Conservation (phyloP, 1,140 invertebrate species). For the Dendroctonus ponderosae region DNA sequence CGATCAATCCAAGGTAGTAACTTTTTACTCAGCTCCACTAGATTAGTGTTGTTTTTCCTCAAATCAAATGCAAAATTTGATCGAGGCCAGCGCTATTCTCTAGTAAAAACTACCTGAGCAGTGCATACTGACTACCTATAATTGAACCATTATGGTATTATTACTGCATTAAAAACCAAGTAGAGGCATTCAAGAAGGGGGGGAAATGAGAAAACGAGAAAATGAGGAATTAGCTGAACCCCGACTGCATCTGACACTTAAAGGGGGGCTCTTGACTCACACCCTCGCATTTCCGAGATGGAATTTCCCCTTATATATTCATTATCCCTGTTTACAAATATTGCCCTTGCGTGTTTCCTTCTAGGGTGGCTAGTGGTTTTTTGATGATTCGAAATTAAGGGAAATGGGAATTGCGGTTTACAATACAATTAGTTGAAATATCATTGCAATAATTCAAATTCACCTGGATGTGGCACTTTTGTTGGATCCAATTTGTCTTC, state of each 20-base stretch:
- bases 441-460: too few species aligned
- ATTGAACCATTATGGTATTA: too few species aligned
- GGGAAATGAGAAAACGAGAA: conserved; percentile 1
- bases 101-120: too few species aligned
- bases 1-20: background rate
- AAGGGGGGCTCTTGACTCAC: conserved; percentile 3
- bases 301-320: conserved; percentile 6
- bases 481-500: too few species aligned
- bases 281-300: conserved; percentile 3
- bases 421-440: too few species aligned
- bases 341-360: conserved; percentile 4
- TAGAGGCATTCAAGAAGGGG: background rate
- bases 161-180: too few species aligned
- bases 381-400: background rate
- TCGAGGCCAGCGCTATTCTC: too few species aligned
- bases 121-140: too few species aligned
- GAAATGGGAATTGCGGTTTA: background rate
- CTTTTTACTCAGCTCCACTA: too few species aligned
- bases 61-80: too few species aligned
- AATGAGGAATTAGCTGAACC: background rate
- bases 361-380: background rate
- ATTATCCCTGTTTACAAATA: conserved; percentile 3
- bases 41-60: too few species aligned
- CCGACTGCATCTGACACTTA: conserved; percentile 3
- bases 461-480: too few species aligned